Evolutionary conservation across 53 echinoderm and acorn worm species (phyloP), one percentile per base, ranked within the genome.

Genomic region (Pentamera pediparva): DNA sequence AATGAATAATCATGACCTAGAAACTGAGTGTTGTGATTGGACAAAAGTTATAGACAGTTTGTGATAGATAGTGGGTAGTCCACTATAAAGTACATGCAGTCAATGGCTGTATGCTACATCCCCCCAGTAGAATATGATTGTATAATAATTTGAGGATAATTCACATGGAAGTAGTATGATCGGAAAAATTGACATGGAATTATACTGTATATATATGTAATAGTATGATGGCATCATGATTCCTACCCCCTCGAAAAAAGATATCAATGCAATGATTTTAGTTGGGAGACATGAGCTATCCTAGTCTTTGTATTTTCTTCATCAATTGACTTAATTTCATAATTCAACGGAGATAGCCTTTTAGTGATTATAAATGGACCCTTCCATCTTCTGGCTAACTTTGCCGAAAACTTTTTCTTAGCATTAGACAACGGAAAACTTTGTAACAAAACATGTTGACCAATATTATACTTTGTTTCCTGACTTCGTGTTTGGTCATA

Each of bases 381-480:
- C 33, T 60, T 60, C 83, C 76, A 83, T 34, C 59, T 76, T 2
- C 65, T 65, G 13, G 83, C 76, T 1, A 83, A 54, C 30, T 76
- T 82, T 8, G 82, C 64, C 1, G 65, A 37, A 63, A 82, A 82
- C 34, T 75, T 34, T 40, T 65, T 82, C 19, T 65, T 75, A 1
- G 75, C 82, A 53, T 62, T 65, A 5, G 82, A 82, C 15, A 64
- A 39, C 3, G 76, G 83, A n/a, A n/a, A n/a, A n/a, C n/a, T n/a
- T n/a, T n/a, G n/a, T n/a, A n/a, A n/a, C n/a, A n/a, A n/a, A n/a
- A 84, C 84, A 17, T 28, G 36, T 19, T 70, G 45, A 57, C 72
- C 71, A 62, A 62, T 22, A 62, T 18, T 13, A 62, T 33, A 62
- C 34, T 62, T 22, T 37, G n/a, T 62, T 45, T 58, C 59, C n/a